A percentile compares a stretch with the other conserved stretches of the same genome.
phyloP scores from a whole-genome alignment of 1,140 invertebrate species.

The Lucilia sericata region DNA sequence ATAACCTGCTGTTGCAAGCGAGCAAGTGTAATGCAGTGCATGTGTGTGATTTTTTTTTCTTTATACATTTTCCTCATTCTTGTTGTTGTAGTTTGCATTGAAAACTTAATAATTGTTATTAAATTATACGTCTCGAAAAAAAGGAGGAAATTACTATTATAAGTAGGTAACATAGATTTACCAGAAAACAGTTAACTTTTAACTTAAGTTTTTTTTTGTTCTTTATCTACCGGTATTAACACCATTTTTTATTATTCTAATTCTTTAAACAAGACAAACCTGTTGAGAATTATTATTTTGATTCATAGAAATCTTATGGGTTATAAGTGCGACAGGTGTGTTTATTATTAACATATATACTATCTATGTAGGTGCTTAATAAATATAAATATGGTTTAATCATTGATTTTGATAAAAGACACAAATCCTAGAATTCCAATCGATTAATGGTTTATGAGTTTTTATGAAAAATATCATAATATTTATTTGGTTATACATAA shows the following conservation, averaged over 20 bases:
- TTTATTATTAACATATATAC: not conserved
- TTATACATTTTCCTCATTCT: no score
- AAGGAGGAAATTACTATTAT: slow-evolving; percentile 17
- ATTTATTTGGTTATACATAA: no score
- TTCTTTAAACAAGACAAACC: not conserved
- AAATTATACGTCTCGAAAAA: not conserved
- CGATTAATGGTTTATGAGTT: no score
- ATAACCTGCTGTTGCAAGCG: not conserved
- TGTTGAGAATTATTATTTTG: slow-evolving; percentile 1
- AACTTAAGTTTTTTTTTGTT: not conserved
- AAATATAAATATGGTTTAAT: no score
- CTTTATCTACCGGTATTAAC: no score
- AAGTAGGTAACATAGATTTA: slow-evolving; percentile 27
- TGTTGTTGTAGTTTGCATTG: not conserved
- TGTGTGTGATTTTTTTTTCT: no score
- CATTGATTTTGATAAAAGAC: no score
- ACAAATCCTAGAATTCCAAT: no score
- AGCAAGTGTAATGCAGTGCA: not conserved
- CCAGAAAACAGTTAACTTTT: slow-evolving; percentile 10
- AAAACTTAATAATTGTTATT: slow-evolving; percentile 30
- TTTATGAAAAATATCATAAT: no score
- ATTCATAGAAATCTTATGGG: not conserved
- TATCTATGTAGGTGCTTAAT: no score
- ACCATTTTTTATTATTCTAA: not conserved
- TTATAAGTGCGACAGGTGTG: not conserved